A percentile compares a stretch with the other conserved stretches of the same genome.
phyloP scores from a whole-genome alignment of 1,140 invertebrate species.

The Drosophila sproati region DNA sequence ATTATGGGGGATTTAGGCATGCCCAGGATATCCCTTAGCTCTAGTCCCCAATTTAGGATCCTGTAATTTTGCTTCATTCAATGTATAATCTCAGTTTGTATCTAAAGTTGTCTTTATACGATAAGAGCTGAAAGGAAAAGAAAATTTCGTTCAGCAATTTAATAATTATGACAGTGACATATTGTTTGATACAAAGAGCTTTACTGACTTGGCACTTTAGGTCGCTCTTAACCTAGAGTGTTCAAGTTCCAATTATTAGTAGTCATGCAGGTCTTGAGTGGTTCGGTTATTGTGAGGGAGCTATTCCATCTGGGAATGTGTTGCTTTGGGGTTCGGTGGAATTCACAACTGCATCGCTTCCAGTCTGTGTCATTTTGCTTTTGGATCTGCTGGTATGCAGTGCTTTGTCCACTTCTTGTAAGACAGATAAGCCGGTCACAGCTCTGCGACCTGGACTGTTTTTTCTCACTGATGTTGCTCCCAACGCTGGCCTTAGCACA shows the following conservation, averaged over 20 bases:
- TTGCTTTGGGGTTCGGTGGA: constrained; percentile 34
- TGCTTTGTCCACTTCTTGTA: constrained; percentile 1
- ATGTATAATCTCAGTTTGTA: neutral
- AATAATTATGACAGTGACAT: constrained; percentile 57
- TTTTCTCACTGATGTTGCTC: constrained; percentile 31
- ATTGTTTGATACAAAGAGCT: constrained; percentile 7
- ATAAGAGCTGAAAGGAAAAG: neutral
- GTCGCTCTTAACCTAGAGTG: neutral
- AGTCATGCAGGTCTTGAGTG: constrained; percentile 38
- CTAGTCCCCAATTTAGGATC: too few species aligned
- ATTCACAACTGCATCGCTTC: neutral
- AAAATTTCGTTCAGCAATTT: neutral
- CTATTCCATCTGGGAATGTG: constrained; percentile 19
- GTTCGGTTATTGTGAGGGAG: constrained; percentile 9
- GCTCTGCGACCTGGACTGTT: constrained; percentile 53
- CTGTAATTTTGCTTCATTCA: too few species aligned
- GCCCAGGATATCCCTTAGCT: too few species aligned
- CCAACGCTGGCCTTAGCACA: constrained; percentile 34
- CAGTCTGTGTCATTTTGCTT: constrained; percentile 21
- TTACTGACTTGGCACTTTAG: neutral
- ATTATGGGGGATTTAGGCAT: too few species aligned
- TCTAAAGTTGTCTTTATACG: neutral
- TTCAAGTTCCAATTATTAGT: constrained; percentile 16
- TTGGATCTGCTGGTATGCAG: constrained; percentile 52
- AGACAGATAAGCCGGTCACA: neutral